Evolutionary conservation across 2,888 invertebrate genomes (phyloP).

Genomic region (Lomographa bimaculata): DNA sequence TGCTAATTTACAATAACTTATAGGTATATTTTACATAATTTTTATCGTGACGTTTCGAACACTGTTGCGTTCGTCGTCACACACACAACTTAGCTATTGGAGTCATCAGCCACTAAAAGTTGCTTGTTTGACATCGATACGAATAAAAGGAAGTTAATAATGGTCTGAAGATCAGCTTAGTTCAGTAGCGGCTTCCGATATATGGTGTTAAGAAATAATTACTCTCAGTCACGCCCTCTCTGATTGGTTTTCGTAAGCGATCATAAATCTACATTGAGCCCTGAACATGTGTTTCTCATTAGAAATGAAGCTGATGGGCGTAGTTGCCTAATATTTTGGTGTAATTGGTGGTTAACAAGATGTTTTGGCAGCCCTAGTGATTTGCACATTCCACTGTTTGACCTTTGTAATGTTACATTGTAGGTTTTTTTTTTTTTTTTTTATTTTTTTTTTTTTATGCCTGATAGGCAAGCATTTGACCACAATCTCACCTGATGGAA

Average conservation of each 20-base stretch:
- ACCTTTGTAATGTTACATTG: too few species aligned
- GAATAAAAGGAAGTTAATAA: slow-evolving; percentile 31
- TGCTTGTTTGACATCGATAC: slow-evolving; percentile 1
- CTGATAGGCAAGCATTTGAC: too few species aligned
- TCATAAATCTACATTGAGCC: slow-evolving; percentile 70
- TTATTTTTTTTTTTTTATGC: too few species aligned
- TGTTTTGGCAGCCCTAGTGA: slow-evolving; percentile 18
- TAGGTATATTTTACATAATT: too few species aligned
- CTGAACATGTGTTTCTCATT: slow-evolving; percentile 63
- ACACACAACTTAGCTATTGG: too few species aligned
- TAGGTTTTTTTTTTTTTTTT: too few species aligned
- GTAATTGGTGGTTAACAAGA: slow-evolving; percentile 34
- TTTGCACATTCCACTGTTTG: neutral
- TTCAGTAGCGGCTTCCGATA: slow-evolving; percentile 68
- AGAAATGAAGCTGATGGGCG: slow-evolving; percentile 60
- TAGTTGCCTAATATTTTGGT: slow-evolving; percentile 46
- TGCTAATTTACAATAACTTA: too few species aligned
- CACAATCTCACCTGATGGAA: too few species aligned
- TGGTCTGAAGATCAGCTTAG: slow-evolving; percentile 21
- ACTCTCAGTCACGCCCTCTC: slow-evolving; percentile 68
- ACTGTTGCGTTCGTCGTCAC: too few species aligned
- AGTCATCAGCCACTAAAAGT: neutral
- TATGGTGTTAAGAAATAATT: slow-evolving; percentile 82
- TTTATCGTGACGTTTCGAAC: too few species aligned
- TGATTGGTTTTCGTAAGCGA: slow-evolving; percentile 78